These are phyloP conservation scores for Neoascia interrupta DNA, from an alignment of 2,888 invertebrate genomes.

Conservation along the genomic window DNA sequence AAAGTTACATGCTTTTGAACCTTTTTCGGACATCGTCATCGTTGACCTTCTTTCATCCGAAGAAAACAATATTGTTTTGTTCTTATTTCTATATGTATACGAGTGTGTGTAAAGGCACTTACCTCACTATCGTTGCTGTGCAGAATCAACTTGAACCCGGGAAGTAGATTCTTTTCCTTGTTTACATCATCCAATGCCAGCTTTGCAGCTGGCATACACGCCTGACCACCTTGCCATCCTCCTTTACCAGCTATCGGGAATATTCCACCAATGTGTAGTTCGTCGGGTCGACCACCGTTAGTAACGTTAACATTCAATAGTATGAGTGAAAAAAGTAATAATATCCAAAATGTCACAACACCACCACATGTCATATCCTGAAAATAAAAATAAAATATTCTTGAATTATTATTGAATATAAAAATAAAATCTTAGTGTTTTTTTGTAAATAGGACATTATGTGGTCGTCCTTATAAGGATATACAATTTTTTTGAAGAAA, in stretches of 20 bases:
- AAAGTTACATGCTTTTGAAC: constrained; percentile 25
- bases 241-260: constrained; percentile 98
- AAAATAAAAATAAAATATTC: constrained; percentile 51
- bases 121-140: constrained; percentile 99
- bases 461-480: no score
- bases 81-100: neutral
- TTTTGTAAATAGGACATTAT: no score
- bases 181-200: constrained; percentile 98
- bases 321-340: constrained; percentile 78
- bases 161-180: constrained; percentile 90
- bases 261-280: constrained; percentile 97
- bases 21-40: neutral
- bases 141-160: constrained; percentile 93
- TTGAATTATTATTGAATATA: no score
- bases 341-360: constrained; percentile 80
- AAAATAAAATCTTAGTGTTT: no score
- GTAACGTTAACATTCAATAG: constrained; percentile 76
- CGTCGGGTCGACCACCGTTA: constrained; percentile 81
- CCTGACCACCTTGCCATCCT: constrained; percentile 99
- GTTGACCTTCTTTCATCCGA: no score
- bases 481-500: no score
- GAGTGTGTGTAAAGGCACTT: constrained; percentile 74
- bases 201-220: constrained; percentile 98
- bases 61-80: neutral
- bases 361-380: constrained; percentile 80